Evolutionary conservation across 2,888 invertebrate species (phyloP).

Genomic region (Chouioia cunea): DNA sequence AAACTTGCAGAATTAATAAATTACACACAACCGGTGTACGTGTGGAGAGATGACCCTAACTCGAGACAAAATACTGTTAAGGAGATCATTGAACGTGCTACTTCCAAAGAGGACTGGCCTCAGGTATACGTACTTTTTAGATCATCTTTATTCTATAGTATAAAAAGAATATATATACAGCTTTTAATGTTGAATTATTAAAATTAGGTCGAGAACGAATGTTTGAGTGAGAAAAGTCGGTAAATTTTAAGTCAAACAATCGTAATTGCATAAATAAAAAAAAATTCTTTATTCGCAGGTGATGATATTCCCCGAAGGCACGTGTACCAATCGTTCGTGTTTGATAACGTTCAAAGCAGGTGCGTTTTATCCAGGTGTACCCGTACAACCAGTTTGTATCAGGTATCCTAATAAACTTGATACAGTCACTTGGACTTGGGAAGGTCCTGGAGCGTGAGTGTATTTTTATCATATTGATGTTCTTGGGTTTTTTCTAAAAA

Average conservation of each 20-base stretch:
- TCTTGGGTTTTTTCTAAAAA: not conserved
- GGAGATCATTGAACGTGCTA: constrained; percentile 87
- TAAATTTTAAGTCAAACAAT: no score
- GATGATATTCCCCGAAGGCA: constrained; percentile 96
- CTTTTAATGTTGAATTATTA: no score
- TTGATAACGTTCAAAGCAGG: constrained; percentile 92
- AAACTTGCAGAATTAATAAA: constrained; percentile 81
- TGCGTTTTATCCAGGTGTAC: constrained; percentile 95
- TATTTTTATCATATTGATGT: no score
- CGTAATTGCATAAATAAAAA: no score
- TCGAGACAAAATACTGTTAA: constrained; percentile 91
- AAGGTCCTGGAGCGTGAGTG: constrained; percentile 91
- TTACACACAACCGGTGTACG: constrained; percentile 95
- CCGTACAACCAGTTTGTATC: constrained; percentile 94
- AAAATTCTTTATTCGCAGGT: no score
- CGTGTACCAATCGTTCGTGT: constrained; percentile 94
- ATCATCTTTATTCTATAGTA: no score
- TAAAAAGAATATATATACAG: no score
- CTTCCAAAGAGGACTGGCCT: constrained; percentile 89
- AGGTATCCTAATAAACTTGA: constrained; percentile 91
- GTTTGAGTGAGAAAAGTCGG: no score
- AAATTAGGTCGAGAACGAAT: no score
- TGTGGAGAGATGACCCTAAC: constrained; percentile 92
- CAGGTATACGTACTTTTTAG: constrained; percentile 72
- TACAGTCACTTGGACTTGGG: constrained; percentile 95